Conservation (phyloP, 2,113 vertebrate genomes). For the Myiagra hebetior region DNA sequence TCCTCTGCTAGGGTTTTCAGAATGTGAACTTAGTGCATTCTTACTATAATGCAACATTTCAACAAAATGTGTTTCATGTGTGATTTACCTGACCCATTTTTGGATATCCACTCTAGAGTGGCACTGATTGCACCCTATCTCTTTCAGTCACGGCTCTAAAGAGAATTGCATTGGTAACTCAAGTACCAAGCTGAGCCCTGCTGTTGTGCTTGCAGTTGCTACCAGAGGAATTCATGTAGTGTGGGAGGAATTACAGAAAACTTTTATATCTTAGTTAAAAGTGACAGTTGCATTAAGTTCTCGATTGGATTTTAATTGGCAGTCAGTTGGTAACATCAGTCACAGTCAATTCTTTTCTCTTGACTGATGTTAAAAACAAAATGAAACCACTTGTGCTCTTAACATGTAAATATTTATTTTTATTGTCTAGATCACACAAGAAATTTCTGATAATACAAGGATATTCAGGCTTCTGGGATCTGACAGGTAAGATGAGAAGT, state of each 20-base stretch:
- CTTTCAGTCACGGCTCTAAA: background rate
- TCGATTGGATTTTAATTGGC: background rate
- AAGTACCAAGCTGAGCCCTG: background rate
- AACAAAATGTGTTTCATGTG: background rate
- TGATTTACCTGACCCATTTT: background rate
- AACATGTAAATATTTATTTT: background rate
- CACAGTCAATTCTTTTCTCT: background rate
- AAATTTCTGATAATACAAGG: slow-evolving; percentile 96
- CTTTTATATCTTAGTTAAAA: background rate
- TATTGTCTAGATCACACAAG: slow-evolving; percentile 89
- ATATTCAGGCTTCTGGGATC: slow-evolving; percentile 98
- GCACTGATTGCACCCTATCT: background rate
- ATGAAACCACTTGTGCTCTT: background rate
- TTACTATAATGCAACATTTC: background rate
- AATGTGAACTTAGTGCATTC: background rate
- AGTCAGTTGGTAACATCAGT: background rate
- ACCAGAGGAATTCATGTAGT: background rate
- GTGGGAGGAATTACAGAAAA: background rate
- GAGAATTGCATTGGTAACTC: background rate
- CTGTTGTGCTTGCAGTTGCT: background rate
- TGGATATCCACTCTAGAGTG: background rate
- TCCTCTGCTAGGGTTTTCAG: background rate
- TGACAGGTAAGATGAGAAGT: slow-evolving; percentile 84
- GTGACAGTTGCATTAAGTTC: background rate
- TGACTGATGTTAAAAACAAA: background rate